Base-by-base conservation (phyloP, 1,140 invertebrate genomes). In the Ectropis grisescens region DNA sequence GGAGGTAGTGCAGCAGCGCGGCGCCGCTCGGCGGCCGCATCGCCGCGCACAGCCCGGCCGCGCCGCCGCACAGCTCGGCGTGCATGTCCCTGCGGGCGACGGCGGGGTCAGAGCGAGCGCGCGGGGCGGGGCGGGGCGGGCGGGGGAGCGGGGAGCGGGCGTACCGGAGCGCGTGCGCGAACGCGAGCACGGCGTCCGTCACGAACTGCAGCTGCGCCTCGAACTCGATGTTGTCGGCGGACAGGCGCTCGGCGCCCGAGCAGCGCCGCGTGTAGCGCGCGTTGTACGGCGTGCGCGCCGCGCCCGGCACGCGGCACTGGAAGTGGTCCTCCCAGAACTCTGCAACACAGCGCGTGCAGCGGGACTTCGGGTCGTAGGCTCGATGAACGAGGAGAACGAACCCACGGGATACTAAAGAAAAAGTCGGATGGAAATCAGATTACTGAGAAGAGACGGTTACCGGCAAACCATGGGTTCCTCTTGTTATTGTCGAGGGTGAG, bases 291-390 rank as follows among this genome's bases (percentile, higher is more conserved):
- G 93, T 95, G 26, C 81, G 79, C 0, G 90, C 85, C 29, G 90
- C 88, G 47, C 91, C 91, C 0, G 91, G 88, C 62, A 92, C 93
- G 7, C 89, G 86, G 53, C 93, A 96, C 38, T 90, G 86, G 58
- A 96, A 97, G 47, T 95, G 93, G 61, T 94, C 89, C 58, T 97
- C 95, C 95, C 94, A 97, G 71, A 95, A 97, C 84, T 97, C 95
- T 95, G 80, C n/a, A n/a, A n/a, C n/a, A n/a, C 11, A 53, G n/a
- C n/a, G n/a, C n/a, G n/a, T n/a, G n/a, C n/a, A n/a, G n/a, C n/a
- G n/a, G n/a, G n/a, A n/a, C n/a, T n/a, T n/a, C n/a, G n/a, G n/a
- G n/a, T n/a, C n/a, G n/a, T n/a, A n/a, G n/a, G n/a, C n/a, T n/a
- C n/a, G n/a, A n/a, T n/a, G n/a, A n/a, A n/a, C n/a, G n/a, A n/a